Conservation (phyloP, 1,140 invertebrate species). For the Globodera rostochiensis region DNA sequence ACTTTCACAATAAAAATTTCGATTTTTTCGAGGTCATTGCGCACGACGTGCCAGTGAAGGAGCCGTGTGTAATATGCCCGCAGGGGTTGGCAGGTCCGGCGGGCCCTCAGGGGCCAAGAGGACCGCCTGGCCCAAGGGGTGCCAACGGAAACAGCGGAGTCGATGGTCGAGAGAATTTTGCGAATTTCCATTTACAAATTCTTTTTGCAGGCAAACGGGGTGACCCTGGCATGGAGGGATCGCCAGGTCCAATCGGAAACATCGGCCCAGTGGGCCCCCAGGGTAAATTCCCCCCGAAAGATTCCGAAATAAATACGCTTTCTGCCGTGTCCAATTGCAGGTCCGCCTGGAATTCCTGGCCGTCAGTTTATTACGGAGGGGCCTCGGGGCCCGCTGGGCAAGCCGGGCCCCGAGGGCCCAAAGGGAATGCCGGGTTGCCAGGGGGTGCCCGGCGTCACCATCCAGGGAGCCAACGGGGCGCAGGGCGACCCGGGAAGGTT, state of each 20-base stretch:
- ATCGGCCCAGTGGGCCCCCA: slow-evolving; percentile 38
- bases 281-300: neutral
- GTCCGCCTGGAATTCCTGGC: slow-evolving; percentile 29
- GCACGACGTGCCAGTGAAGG: slow-evolving; percentile 36
- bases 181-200: neutral
- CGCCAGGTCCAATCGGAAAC: slow-evolving; percentile 39
- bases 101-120: slow-evolving; percentile 45
- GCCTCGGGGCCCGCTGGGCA: slow-evolving; percentile 39
- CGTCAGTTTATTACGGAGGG: slow-evolving; percentile 39
- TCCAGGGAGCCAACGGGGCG: slow-evolving; percentile 37
- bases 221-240: slow-evolving; percentile 43
- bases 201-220: slow-evolving; percentile 38
- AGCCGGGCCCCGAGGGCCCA: slow-evolving; percentile 35
- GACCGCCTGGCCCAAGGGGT: slow-evolving; percentile 49
- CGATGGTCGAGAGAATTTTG: slow-evolving; percentile 33
- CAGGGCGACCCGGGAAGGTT: slow-evolving; percentile 36
- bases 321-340: neutral
- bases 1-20: neutral
- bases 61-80: slow-evolving; percentile 51
- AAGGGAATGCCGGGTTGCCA: slow-evolving; percentile 40
- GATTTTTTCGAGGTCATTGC: slow-evolving; percentile 34
- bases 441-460: slow-evolving; percentile 35
- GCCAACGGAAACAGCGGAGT: slow-evolving; percentile 42
- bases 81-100: slow-evolving; percentile 31
- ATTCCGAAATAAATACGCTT: slow-evolving; percentile 6